Evolutionary conservation across 2,113 vertebrate species (phyloP).

Genomic region (Otus sunia): DNA sequence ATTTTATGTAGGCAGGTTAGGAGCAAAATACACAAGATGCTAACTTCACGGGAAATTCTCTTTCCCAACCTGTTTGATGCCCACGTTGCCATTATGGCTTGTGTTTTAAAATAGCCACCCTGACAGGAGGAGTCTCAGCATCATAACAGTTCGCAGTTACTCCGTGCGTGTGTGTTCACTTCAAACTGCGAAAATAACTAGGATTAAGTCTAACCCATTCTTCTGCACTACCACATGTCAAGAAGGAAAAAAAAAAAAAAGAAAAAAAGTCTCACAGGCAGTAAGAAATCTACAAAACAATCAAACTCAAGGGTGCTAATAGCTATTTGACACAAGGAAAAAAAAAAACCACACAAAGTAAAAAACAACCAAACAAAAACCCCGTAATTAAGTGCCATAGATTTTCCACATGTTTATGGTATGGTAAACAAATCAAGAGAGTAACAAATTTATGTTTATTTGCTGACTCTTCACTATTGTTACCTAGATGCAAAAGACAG

Average conservation of each 20-base stretch:
- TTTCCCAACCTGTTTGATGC: background rate
- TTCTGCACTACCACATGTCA: background rate
- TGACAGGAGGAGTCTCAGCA: background rate
- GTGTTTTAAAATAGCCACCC: background rate
- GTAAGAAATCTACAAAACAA: background rate
- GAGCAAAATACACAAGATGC: fast-evolving
- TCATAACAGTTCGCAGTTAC: background rate
- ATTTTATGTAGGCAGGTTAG: background rate
- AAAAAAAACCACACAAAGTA: too few relatives aligned
- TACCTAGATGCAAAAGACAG: background rate
- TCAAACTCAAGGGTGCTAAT: background rate
- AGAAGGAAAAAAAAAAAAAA: background rate
- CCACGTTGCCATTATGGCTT: background rate
- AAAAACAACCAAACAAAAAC: background rate
- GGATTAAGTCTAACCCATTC: background rate
- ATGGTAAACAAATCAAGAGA: background rate
- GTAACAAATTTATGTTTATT: background rate
- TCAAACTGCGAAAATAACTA: background rate
- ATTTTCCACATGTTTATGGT: background rate
- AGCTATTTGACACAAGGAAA: background rate
- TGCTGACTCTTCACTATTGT: background rate
- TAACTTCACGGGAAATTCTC: background rate
- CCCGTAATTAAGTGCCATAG: background rate
- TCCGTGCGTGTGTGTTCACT: background rate
- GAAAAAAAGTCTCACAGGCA: too few relatives aligned